Conservation (phyloP, 2,888 invertebrate species). For the Microctonus hyperodae region DNA sequence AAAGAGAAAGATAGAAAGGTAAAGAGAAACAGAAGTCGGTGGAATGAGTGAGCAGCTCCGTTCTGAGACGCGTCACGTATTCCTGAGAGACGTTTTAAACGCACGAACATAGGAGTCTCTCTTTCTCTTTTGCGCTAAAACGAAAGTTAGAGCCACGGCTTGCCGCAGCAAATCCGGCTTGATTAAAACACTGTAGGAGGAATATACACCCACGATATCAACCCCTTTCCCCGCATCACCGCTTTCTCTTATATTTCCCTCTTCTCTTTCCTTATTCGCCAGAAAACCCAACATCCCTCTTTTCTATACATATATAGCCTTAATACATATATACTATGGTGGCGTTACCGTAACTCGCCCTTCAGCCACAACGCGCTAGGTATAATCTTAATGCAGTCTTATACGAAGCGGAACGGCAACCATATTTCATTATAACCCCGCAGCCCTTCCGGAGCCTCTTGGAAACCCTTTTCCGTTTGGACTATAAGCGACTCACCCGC, state of each 20-base stretch:
- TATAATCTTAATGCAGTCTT: constrained; percentile 64
- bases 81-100: constrained; percentile 21
- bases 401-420: constrained; percentile 61
- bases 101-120: constrained; percentile 21
- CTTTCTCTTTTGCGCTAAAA: constrained; percentile 52
- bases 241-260: constrained; percentile 40
- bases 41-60: constrained; percentile 32
- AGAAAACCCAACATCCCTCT: constrained; percentile 28
- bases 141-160: constrained; percentile 63
- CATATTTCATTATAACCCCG: constrained; percentile 64
- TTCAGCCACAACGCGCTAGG: constrained; percentile 52
- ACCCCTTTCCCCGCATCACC: constrained; percentile 46
- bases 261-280: constrained; percentile 38
- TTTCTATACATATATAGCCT: constrained; percentile 23
- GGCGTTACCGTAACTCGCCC: constrained; percentile 42
- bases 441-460: constrained; percentile 57
- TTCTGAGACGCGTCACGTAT: constrained; percentile 30
- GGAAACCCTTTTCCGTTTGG: constrained; percentile 59
- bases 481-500: constrained; percentile 44
- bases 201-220: constrained; percentile 50
- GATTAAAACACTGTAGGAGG: constrained; percentile 63
- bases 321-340: constrained; percentile 28
- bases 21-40: constrained; percentile 33
- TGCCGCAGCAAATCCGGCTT: constrained; percentile 64
- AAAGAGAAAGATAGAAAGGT: neutral